Evolutionary conservation across 2,888 invertebrate species (phyloP).

Genomic region (Eugnorisma glareosa): DNA sequence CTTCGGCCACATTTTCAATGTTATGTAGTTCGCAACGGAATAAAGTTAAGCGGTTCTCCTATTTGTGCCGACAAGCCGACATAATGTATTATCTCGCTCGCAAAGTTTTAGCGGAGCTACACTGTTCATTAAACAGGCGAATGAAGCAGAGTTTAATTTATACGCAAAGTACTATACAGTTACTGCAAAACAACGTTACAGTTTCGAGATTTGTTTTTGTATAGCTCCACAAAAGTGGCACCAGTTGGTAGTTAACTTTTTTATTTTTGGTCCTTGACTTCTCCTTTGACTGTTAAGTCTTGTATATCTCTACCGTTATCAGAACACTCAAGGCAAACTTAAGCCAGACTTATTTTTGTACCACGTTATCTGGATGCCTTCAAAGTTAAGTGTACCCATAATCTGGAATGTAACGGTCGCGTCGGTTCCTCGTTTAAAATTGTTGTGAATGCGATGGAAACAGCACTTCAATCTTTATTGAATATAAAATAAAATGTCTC

Average conservation of each 20-base stretch:
- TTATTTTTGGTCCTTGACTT: conserved; percentile 49
- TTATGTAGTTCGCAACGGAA: conserved; percentile 58
- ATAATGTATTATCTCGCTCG: conserved; percentile 76
- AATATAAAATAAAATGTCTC: not conserved
- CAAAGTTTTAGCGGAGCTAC: conserved; percentile 74
- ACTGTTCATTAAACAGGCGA: conserved; percentile 75
- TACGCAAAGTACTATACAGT: conserved; percentile 64
- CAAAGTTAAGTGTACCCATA: conserved; percentile 75
- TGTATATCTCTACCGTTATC: conserved; percentile 64
- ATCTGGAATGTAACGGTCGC: conserved; percentile 26
- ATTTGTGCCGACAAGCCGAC: conserved; percentile 75
- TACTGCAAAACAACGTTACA: conserved; percentile 61
- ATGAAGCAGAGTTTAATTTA: conserved; percentile 75
- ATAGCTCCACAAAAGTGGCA: conserved; percentile 38
- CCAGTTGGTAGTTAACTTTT: conserved; percentile 40
- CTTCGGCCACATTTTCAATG: conserved; percentile 61
- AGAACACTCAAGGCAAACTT: conserved; percentile 72
- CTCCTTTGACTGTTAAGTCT: conserved; percentile 41
- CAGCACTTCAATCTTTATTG: not conserved
- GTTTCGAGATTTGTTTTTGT: conserved; percentile 62
- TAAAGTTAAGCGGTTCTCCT: conserved; percentile 71
- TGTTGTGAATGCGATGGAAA: conserved; percentile 22
- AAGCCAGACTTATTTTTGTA: conserved; percentile 74
- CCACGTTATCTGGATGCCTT: conserved; percentile 70
- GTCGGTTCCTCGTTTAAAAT: conserved; percentile 32